Evolutionary conservation across 1,140 invertebrate genomes (phyloP), one percentile per base, ranked within the genome.

Genomic region (Camponotus floridanus): DNA sequence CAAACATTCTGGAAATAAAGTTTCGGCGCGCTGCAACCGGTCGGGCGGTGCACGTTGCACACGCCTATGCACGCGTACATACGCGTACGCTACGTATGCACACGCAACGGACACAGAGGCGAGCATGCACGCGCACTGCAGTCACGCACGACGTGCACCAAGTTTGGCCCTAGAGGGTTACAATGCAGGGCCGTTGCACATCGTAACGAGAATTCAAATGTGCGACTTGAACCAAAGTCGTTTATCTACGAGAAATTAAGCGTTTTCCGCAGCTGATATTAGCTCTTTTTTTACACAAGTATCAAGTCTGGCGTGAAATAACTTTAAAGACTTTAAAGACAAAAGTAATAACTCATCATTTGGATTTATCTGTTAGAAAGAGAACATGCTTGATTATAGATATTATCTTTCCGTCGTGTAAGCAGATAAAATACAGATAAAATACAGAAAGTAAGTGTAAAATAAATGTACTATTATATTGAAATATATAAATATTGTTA

Each of bases 1-100:
- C 93, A 94, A 94, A 94, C 94, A 94, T 92, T 94, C 94, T 94
- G 92, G 92, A 95, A 95, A 95, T 94, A 95, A 94, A 94, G 92
- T 93, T 93, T 91, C 91, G 85, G 87, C 87, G 87, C 89, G 83
- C 76, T 88, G 88, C 67, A 73, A 70, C 48, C 59, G 78, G 55
- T 15, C 55, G 71, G 78, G 33, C 55, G 62, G 55, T 67, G 76
- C 59, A 84, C 70, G 31, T 57, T 33, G 51, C 81, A 85, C 81
- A 85, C 81, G 76, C 73, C 61, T 65, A 84, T 76, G 51, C 76
- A 64, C 86, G 57, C 59, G 39, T n/a, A 45, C 26, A 7, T 59
- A 51, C 81, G 39, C 88, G 26, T 26, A 26, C 26, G 87, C 84
- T 86, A 86, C 86, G 86, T 87, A 86, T 87, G 62, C 64, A 87